Conservation (phyloP, 2,888 invertebrate genomes). For the Pachymerium ferrugineum region DNA sequence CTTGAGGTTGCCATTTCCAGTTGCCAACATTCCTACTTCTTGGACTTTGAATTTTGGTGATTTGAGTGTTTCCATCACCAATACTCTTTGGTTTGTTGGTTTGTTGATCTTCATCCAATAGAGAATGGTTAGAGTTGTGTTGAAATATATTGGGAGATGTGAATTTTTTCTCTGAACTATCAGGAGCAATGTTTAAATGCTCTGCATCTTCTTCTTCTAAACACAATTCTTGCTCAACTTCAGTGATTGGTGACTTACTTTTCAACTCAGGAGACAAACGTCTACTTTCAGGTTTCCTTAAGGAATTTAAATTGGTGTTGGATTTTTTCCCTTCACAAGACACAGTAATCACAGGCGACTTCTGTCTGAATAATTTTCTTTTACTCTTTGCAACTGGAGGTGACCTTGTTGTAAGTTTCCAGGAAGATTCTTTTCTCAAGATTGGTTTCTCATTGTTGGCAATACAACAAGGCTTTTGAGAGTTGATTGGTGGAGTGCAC, state of each 20-base stretch:
- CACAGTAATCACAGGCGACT: too few relatives aligned
- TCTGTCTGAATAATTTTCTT: too few relatives aligned
- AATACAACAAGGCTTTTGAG: too few relatives aligned
- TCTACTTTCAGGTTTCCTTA: too few relatives aligned
- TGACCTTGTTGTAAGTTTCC: too few relatives aligned
- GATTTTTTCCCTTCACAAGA: too few relatives aligned
- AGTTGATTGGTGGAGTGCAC: background rate
- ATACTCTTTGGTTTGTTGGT: background rate
- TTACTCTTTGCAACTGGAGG: too few relatives aligned
- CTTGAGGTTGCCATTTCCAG: background rate
- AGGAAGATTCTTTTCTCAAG: too few relatives aligned
- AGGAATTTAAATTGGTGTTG: too few relatives aligned
- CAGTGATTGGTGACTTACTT: background rate
- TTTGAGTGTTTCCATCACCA: background rate
- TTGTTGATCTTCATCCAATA: background rate
- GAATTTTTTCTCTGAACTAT: too few relatives aligned
- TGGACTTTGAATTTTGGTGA: background rate
- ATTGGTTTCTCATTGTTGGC: too few relatives aligned
- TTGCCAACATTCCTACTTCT: background rate
- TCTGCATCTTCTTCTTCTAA: background rate
- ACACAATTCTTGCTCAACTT: background rate
- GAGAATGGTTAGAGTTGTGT: background rate
- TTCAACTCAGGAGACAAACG: background rate
- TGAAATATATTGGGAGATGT: background rate
- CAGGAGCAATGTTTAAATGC: background rate